These are phyloP conservation scores for Pseudococcus viburni DNA, from an alignment of 2,888 invertebrate genomes.

Conservation along the genomic window DNA sequence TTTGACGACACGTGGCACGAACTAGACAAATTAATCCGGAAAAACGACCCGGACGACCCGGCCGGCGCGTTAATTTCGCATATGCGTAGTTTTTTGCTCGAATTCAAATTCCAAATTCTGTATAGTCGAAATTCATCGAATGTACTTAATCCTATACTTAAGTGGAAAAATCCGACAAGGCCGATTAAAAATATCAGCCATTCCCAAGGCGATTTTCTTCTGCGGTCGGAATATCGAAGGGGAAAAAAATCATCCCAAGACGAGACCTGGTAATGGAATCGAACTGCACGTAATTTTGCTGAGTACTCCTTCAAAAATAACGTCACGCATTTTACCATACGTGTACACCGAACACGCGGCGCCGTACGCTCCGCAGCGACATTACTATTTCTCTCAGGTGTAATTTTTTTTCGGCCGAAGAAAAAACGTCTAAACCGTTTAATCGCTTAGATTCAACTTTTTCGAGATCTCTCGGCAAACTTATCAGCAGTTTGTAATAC, in stretches of 20 bases:
- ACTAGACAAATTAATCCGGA: constrained; percentile 5
- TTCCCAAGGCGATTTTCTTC: background rate
- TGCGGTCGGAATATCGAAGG: background rate
- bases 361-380: background rate
- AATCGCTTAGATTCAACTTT: constrained; percentile 25
- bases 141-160: background rate
- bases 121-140: background rate
- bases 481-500: constrained; percentile 44
- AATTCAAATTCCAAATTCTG: no score
- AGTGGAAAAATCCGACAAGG: background rate
- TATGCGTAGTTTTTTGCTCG: background rate
- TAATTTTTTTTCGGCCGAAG: background rate
- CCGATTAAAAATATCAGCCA: no score
- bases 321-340: constrained; percentile 13
- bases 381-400: constrained; percentile 24
- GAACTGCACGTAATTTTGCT: background rate
- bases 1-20: background rate
- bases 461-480: background rate
- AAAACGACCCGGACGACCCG: background rate
- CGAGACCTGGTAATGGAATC: background rate
- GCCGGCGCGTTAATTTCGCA: background rate
- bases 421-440: constrained; percentile 11
- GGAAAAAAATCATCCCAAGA: background rate
- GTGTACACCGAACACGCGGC: no score
- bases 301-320: background rate